These are phyloP conservation scores for Apeira syringaria DNA, from an alignment of 2,888 invertebrate species.

Conservation along the genomic window DNA sequence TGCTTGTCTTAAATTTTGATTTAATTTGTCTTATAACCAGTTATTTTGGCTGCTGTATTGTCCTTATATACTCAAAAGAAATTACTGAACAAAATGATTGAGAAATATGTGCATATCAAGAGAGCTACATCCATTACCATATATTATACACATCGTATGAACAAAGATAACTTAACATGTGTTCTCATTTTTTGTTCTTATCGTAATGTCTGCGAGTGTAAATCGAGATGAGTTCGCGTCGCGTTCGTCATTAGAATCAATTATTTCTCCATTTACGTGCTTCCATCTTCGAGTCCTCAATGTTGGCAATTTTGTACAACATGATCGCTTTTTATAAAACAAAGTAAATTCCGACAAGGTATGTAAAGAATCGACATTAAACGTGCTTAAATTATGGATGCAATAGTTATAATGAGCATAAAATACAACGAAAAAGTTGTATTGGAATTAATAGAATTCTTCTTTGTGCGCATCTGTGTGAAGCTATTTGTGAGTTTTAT, in stretches of 20 bases:
- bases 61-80: too few species aligned
- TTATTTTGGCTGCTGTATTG: too few species aligned
- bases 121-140: slow-evolving; percentile 10
- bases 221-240: slow-evolving; percentile 26
- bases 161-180: slow-evolving; percentile 25
- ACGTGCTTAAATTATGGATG: slow-evolving; percentile 23
- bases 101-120: not conserved
- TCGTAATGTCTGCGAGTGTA: slow-evolving; percentile 30
- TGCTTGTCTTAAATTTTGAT: too few species aligned
- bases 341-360: slow-evolving; percentile 9
- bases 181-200: slow-evolving; percentile 33
- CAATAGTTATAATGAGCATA: slow-evolving; percentile 20
- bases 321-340: slow-evolving; percentile 28
- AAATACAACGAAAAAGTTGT: slow-evolving; percentile 23
- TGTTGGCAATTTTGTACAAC: slow-evolving; percentile 27
- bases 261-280: slow-evolving; percentile 35
- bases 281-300: slow-evolving; percentile 17
- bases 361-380: slow-evolving; percentile 18
- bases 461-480: slow-evolving; percentile 15
- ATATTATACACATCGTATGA: slow-evolving; percentile 10
- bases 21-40: too few species aligned
- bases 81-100: too few species aligned
- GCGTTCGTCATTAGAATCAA: slow-evolving; percentile 34
- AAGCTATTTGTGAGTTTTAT: slow-evolving; percentile 24
- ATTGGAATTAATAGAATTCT: slow-evolving; percentile 27